Evolutionary conservation across 2,888 invertebrate species (phyloP), one percentile per base, ranked within the genome.

Genomic region (Scaptomyza cyrtandrae): DNA sequence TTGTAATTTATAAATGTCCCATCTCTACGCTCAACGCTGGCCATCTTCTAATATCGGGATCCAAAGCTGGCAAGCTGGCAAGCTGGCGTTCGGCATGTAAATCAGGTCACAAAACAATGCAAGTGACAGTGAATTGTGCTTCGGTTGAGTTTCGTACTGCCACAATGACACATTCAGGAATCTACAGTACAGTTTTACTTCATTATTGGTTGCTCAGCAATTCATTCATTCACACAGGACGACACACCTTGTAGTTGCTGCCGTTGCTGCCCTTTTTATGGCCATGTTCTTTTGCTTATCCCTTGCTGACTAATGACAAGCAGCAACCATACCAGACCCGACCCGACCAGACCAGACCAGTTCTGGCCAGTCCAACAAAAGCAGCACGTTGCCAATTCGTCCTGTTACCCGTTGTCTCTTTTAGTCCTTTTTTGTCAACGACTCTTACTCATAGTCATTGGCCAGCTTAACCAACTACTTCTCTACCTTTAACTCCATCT

Each of bases 41-140:
- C 63, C 64, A 72, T 67, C 41, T 70, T 73, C 66, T 81, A 75
- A 74, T 86, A 88, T 82, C 62, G 53, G 50, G 50, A 65, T 50
- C 33, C 65, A 14, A 49, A 35, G 31, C 31, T 59, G 19, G 19
- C 19, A 19, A 19, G 19, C 24, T 24, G 24, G 24, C 24, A 19
- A n/a, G n/a, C n/a, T 19, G 33, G 59, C 73, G 59, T 67, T 83
- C 73, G 66, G 69, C 90, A 90, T 91, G 90, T 90, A 91, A 90
- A 90, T 90, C 90, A 90, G 91, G 91, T 90, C 90, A 41, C 39
- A 91, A 88, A 90, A 90, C 90, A 90, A 91, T 90, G 90, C 89
- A 91, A 85, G 85, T 91, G 91, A 91, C 89, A 90, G 89, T 81
- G 91, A 89, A 89, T 90, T 88, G 89, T 90, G 73, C 65, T 64